phyloP scores from a whole-genome alignment of 92 coral and sea anemone genomes.

The Ricordea florida region DNA sequence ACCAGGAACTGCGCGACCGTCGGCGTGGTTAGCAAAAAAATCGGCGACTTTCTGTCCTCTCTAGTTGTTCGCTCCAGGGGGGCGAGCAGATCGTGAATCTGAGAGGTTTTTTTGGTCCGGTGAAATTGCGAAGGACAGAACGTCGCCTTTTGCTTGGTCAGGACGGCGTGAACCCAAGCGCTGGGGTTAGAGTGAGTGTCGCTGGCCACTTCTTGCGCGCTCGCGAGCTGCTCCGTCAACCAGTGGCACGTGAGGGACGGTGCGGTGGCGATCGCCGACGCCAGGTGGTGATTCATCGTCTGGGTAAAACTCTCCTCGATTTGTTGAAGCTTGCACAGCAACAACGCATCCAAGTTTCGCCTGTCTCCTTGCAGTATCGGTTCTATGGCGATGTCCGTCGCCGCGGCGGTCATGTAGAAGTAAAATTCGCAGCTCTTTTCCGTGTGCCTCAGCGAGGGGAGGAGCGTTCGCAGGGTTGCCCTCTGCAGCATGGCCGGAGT shows the following conservation, averaged over 20 bases:
- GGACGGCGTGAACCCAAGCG: not conserved
- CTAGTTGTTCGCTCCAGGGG: not conserved
- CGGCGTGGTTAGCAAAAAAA: not conserved
- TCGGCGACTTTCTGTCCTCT: not conserved
- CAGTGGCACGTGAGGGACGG: not conserved
- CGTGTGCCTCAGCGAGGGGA: not conserved
- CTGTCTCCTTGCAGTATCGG: not conserved
- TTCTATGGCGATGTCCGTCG: not conserved
- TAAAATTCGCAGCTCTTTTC: not conserved
- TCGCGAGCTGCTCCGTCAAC: not conserved
- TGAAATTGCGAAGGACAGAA: not conserved
- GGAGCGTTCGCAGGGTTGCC: not conserved
- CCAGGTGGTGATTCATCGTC: not conserved
- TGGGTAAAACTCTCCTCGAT: not conserved
- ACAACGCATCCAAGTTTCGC: not conserved
- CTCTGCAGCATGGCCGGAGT: not conserved
- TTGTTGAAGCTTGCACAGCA: not conserved
- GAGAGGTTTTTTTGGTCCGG: not conserved
- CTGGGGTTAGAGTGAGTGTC: not conserved
- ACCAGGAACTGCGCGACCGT: not conserved
- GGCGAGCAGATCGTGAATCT: not conserved
- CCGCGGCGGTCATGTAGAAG: not conserved
- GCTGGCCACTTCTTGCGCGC: not conserved
- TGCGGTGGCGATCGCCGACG: not conserved
- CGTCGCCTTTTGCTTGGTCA: not conserved